Evolutionary conservation across 2,888 invertebrate genomes (phyloP), one percentile per base, ranked within the genome.

Genomic region (Drosophila phalerata): DNA sequence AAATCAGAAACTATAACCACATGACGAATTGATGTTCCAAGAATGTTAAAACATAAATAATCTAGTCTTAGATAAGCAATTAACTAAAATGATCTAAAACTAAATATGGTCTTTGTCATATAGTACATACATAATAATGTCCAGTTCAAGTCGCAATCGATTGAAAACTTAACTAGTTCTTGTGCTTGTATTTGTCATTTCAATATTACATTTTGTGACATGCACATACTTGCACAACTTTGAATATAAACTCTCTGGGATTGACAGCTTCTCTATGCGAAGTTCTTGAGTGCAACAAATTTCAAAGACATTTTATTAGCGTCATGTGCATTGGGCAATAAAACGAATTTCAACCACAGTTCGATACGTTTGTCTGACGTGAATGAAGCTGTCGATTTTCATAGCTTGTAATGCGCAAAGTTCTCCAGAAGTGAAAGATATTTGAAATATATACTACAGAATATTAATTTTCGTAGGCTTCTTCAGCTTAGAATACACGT

Each of bases 291-390:
- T 72, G 69, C 72, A 69, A 51, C 77, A 68, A 76, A 69, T 72
- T 81, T 60, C 61, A 67, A 52, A 64, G 66, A 45, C 38, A 66
- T 79, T 81, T 79, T 79, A 81, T 68, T 66, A 55, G 69, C 64
- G 30, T 40, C 68, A 71, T 56, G 58, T 76, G 66, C 64, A 49
- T 30, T 60, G 47, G 40, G 58, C 56, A 68, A 64, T 81, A 68
- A 85, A 87, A 70, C 42, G 56, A 69, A 70, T 77, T 69, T 73
- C 69, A 77, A 66, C 61, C 64, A 47, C 30, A 38, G 49, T 30
- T 52, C 11, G 37, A 63, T 60, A 43, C 43, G 38, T 37, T 15
- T 34, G 34, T 22, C n/a, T 15, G 22, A 51, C 19, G 22, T 49
- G 2, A 22, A 34, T 13, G 22, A 9, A 22, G 10, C 19, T 51